Evolutionary conservation across 2,113 vertebrate genomes (phyloP), one percentile per base, ranked within the genome.

Genomic region (Solenodon paradoxus): DNA sequence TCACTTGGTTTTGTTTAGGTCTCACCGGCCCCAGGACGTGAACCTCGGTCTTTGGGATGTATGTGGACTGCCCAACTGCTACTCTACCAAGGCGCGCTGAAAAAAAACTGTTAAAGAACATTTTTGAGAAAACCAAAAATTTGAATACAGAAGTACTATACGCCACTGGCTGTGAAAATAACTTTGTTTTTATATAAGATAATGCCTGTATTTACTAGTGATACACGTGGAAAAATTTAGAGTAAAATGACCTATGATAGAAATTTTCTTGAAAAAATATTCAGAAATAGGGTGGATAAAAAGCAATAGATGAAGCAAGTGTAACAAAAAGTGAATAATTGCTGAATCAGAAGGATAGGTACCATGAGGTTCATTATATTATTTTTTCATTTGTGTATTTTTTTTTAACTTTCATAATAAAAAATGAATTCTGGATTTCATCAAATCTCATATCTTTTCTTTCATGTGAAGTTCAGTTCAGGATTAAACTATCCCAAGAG

Each of bases 401-500:
- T 17, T n/a, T 9, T 71, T 89, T 49, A 96, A 86, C 38, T 40
- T 88, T 89, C 35, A 80, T 83, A 90, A 94, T 72, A 88, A 63
- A 82, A 55, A 91, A n/a, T n/a, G 64, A 88, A 87, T 68, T 93
- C 80, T 69, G 69, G 63, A n/a, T 17, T 83, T 49, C 32, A 77
- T 80, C 69, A 87, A 49, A 77, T 89, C 81, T 92, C 93, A 85
- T 86, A 71, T 72, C 66, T 93, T 82, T 55, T 38, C 77, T 82
- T 90, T 94, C 77, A 86, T 90, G 77, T 71, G 87, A 93, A 68
- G 24, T 66, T 87, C 42, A 45, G 79, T 45, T 95, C 71, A 68
- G 82, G 94, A 87, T 95, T 87, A 81, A 95, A 90, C 57, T 42
- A 64, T 80, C 81, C 90, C 47, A 55, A 92, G 79, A 92, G 71